Base-by-base conservation (phyloP, 2,888 invertebrate species). In the Acronicta leporina region DNA sequence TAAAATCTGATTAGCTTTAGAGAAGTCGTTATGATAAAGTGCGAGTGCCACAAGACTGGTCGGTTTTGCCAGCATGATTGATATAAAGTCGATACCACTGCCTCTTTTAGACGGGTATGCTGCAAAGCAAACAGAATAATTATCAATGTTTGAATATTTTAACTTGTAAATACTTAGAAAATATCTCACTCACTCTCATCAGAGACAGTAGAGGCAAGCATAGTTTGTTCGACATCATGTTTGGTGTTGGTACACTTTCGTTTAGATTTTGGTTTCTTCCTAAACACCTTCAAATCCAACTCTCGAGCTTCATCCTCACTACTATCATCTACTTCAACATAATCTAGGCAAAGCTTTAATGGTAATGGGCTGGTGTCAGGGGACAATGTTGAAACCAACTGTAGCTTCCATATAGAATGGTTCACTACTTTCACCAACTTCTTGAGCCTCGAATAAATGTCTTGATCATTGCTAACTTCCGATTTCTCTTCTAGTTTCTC, bases 31-130 rank as follows among this genome's bases (percentile, higher is more conserved):
- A 63, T 96, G 95, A 78, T 97, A 96, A 43, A 98, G 92, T 44
- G 97, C 97, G 84, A 97, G 94, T 41, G 96, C 95, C n/a, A 97
- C 96, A 45, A 98, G 91, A 69, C 96, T 96, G 71, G 96, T 96
- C 0, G 97, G 96, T 33, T 97, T 95, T 9, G 97, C 96, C 53
- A 98, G 85, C 97, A 98, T 96, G 52, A 95, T 95, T 44, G 95
- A 95, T 53, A 96, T 91, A 68, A 96, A 95, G 76, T 95, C 94
- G 48, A 91, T 91, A 38, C 85, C 86, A 63, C 83, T 91, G 42
- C 82, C 85, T 73, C 88, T 92, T 10, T 83, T 75, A 4, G 84
- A 68, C 11, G 81, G 68, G 56, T 83, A 87, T 45, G 89, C 94
- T 89, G 83, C 41, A n/a, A 91, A 88, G 52, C 13, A 46, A 49